Conservation (phyloP, 2,888 invertebrate genomes). For the Orthonevra nobilis region DNA sequence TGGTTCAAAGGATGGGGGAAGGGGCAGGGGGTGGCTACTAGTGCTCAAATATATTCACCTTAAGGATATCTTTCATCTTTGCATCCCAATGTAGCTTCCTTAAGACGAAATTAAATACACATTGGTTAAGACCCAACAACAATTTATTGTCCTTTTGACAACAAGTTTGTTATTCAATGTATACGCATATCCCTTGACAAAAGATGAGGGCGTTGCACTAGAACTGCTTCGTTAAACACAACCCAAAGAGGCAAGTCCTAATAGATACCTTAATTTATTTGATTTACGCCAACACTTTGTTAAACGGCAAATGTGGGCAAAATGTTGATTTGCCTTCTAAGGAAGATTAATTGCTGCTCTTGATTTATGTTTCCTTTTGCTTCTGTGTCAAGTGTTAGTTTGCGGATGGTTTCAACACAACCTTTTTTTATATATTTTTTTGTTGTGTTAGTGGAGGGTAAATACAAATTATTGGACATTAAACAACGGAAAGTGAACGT, state of each 20-base stretch:
- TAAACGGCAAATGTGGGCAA: slow-evolving; percentile 3
- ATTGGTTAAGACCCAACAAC: no score
- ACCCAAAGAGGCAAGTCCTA: slow-evolving; percentile 7
- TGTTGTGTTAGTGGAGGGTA: not conserved
- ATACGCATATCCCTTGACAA: not conserved
- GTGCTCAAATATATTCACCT: not conserved
- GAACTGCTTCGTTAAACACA: not conserved
- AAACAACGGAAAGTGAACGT: slow-evolving; percentile 10
- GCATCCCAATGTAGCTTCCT: not conserved
- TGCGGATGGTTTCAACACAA: not conserved
- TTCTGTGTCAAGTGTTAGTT: not conserved
- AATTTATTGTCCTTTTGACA: no score
- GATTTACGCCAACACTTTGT: slow-evolving; percentile 46
- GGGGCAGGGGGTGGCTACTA: no score
- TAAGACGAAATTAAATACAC: not conserved
- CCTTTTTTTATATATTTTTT: no score
- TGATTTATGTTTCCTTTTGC: slow-evolving; percentile 40
- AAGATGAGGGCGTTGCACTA: not conserved
- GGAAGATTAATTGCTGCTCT: slow-evolving; percentile 42
- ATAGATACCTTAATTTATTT: slow-evolving; percentile 47
- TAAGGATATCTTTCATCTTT: not conserved
- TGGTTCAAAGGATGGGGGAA: not conserved
- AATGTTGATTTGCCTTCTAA: slow-evolving; percentile 36
- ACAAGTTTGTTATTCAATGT: no score
- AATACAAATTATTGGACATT: slow-evolving; percentile 46